Conservation (phyloP, 2,888 invertebrate species). For the Zele albiditarsus region DNA sequence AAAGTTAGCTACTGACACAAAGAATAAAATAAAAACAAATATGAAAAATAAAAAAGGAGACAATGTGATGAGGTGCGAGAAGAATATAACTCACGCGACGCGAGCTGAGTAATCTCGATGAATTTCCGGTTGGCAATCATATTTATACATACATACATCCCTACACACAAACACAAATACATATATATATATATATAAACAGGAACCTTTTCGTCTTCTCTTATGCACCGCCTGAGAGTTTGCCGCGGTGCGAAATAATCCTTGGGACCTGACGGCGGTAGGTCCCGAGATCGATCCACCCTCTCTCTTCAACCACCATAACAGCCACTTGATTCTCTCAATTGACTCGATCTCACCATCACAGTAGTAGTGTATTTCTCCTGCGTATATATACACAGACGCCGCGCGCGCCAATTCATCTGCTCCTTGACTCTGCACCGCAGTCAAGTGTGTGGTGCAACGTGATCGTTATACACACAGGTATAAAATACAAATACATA, state of each 20-base stretch:
- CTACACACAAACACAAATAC: neutral
- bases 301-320: conserved; percentile 30
- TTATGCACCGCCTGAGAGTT: neutral
- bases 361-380: neutral
- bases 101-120: conserved; percentile 19
- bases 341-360: conserved; percentile 23
- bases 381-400: neutral
- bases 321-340: conserved; percentile 36
- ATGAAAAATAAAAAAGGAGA: neutral
- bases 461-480: neutral
- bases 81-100: neutral
- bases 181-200: neutral
- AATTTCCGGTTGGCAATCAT: conserved; percentile 17
- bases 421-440: conserved; percentile 6
- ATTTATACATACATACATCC: neutral
- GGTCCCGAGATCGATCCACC: conserved; percentile 34
- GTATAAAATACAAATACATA: neutral
- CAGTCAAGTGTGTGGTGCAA: neutral
- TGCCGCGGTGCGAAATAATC: conserved; percentile 5
- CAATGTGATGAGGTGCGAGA: conserved; percentile 7
- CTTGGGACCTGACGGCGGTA: conserved; percentile 34
- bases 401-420: conserved; percentile 12
- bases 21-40: neutral
- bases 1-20: no score
- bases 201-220: neutral